phyloP scores from a whole-genome alignment of 2,113 vertebrate genomes.

The Tympanuchus pallidicinctus region DNA sequence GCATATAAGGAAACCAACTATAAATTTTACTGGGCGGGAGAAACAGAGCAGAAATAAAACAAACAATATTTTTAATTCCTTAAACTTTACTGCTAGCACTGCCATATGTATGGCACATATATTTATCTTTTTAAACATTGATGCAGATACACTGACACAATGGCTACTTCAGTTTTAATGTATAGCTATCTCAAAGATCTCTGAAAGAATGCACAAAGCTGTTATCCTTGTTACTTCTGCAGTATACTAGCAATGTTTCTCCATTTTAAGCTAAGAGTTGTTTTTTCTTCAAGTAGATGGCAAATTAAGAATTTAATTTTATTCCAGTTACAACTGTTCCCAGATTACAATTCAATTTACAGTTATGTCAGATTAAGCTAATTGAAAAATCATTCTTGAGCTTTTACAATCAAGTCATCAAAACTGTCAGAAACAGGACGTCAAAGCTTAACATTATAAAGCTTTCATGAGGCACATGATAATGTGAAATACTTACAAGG shows the following conservation, averaged over 20 bases:
- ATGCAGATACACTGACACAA: not conserved
- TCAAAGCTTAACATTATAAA: not conserved
- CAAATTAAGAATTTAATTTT: not conserved
- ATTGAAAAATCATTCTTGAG: not conserved
- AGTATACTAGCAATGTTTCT: not conserved
- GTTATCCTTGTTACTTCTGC: not conserved
- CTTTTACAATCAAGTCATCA: not conserved
- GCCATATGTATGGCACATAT: not conserved
- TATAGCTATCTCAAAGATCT: not conserved
- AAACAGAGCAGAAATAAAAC: not conserved
- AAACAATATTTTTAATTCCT: not conserved
- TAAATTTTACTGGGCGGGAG: not conserved
- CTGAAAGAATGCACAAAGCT: not conserved
- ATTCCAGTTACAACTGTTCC: not conserved
- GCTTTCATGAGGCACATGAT: not conserved
- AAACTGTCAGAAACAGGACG: not conserved
- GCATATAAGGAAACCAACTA: not conserved
- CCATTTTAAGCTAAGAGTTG: not conserved
- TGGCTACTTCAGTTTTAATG: not conserved
- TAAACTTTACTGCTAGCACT: not conserved
- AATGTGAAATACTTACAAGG: not conserved
- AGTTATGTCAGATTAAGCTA: not conserved
- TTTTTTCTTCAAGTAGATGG: not conserved
- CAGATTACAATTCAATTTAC: not conserved
- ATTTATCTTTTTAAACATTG: not conserved